A percentile compares a stretch with the other conserved stretches of the same genome.
phyloP scores from a whole-genome alignment of 2,888 invertebrate genomes.

The Drosophila emarginata region DNA sequence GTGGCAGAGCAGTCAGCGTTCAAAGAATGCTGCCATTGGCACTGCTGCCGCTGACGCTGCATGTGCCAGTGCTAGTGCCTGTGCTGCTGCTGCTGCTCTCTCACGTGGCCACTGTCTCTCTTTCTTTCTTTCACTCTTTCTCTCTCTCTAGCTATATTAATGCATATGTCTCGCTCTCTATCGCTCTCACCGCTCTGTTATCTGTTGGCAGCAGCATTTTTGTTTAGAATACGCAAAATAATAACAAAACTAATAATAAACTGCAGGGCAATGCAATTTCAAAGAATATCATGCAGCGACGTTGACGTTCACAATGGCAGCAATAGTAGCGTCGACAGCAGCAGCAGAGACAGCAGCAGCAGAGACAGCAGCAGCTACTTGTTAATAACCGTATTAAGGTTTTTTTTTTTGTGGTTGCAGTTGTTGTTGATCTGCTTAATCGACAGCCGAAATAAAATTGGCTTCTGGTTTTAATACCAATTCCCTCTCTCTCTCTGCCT shows the following conservation, averaged over 20 bases:
- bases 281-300: constrained; percentile 50
- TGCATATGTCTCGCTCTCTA: constrained; percentile 5
- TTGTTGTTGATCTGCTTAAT: constrained; percentile 78
- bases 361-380: constrained; percentile 64
- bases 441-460: constrained; percentile 78
- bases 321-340: constrained; percentile 7
- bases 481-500: not conserved
- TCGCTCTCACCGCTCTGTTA: not conserved
- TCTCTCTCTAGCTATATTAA: constrained; percentile 1
- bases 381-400: constrained; percentile 74
- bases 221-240: constrained; percentile 81
- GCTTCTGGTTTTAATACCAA: constrained; percentile 71
- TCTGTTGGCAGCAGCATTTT: constrained; percentile 50
- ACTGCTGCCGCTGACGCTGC: constrained; percentile 24
- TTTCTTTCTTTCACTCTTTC: constrained; percentile 14
- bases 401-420: constrained; percentile 54
- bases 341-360: constrained; percentile 10
- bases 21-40: constrained; percentile 25
- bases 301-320: not conserved
- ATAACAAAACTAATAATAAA: constrained; percentile 81
- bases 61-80: too few relatives aligned
- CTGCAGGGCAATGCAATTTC: constrained; percentile 69
- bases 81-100: constrained; percentile 20
- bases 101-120: constrained; percentile 39
- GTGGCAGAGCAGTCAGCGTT: constrained; percentile 34